Conservation (phyloP, 1,140 invertebrate genomes). For the Campoletis sonorensis region DNA sequence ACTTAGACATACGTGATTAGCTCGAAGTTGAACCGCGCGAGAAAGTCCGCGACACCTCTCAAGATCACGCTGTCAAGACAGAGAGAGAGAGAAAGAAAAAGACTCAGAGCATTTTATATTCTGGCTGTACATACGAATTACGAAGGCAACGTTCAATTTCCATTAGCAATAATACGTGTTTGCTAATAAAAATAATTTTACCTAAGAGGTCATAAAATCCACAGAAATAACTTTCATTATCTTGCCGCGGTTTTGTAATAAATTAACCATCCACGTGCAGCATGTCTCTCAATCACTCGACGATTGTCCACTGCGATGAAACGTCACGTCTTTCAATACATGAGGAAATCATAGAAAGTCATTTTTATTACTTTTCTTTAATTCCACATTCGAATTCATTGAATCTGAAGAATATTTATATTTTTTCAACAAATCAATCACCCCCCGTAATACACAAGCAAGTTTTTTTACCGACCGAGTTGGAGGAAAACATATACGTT, state of each 20-base stretch:
- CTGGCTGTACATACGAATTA: conserved; percentile 1
- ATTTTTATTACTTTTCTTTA: background rate
- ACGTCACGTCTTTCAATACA: background rate
- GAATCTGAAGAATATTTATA: background rate
- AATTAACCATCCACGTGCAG: background rate
- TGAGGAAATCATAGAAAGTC: background rate
- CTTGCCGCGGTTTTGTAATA: background rate
- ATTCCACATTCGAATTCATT: background rate
- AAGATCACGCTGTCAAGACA: background rate
- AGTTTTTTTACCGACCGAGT: background rate
- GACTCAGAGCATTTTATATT: background rate
- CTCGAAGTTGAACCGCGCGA: background rate
- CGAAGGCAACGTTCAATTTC: conserved; percentile 19
- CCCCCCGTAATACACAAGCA: background rate
- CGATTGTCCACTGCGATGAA: background rate
- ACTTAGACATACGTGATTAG: background rate
- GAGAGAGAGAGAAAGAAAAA: too few relatives aligned
- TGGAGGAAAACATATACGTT: conserved; percentile 23
- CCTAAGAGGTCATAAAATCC: conserved; percentile 1
- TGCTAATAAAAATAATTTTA: conserved; percentile 18
- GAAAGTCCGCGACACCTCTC: background rate
- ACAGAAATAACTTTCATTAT: conserved; percentile 25
- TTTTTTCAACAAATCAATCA: background rate
- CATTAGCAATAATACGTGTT: conserved; percentile 18
- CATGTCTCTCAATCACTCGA: background rate